These are phyloP conservation scores for Philereme transversata DNA, from an alignment of 2,888 invertebrate genomes.

Conservation along the genomic window DNA sequence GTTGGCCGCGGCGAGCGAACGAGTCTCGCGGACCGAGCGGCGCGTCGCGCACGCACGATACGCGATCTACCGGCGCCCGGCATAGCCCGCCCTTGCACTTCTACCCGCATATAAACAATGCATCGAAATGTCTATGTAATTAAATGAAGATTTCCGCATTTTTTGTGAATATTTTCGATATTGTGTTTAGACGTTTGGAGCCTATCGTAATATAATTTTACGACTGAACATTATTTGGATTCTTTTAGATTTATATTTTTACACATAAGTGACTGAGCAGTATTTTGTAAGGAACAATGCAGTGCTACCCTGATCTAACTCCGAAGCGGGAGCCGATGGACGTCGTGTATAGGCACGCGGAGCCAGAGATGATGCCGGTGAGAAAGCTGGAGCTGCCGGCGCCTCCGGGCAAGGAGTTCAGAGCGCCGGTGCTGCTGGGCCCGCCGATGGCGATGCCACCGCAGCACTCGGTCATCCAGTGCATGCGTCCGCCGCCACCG, in stretches of 20 bases:
- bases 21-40: conserved; percentile 77
- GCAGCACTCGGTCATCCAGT: conserved; percentile 78
- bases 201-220: conserved; percentile 16
- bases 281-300: conserved; percentile 63
- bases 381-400: conserved; percentile 75
- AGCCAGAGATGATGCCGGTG: conserved; percentile 58
- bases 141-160: conserved; percentile 57
- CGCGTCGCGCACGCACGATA: conserved; percentile 71
- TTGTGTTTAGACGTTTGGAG: conserved; percentile 35
- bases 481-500: conserved; percentile 78
- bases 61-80: conserved; percentile 59
- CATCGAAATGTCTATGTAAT: conserved; percentile 54
- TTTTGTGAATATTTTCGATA: conserved; percentile 47
- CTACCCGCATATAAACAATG: conserved; percentile 57
- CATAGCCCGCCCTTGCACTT: conserved; percentile 57
- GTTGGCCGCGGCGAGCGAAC: conserved; percentile 82
- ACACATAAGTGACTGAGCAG: conserved; percentile 47
- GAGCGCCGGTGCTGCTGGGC: conserved; percentile 70
- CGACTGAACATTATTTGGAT: conserved; percentile 33
- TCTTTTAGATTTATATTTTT: conserved; percentile 34
- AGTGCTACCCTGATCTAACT: conserved; percentile 76
- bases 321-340: conserved; percentile 75
- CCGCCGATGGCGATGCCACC: conserved; percentile 61
- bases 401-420: conserved; percentile 79
- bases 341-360: conserved; percentile 61